phyloP scores from a whole-genome alignment of 2,888 invertebrate species.

The Pterostichus niger region DNA sequence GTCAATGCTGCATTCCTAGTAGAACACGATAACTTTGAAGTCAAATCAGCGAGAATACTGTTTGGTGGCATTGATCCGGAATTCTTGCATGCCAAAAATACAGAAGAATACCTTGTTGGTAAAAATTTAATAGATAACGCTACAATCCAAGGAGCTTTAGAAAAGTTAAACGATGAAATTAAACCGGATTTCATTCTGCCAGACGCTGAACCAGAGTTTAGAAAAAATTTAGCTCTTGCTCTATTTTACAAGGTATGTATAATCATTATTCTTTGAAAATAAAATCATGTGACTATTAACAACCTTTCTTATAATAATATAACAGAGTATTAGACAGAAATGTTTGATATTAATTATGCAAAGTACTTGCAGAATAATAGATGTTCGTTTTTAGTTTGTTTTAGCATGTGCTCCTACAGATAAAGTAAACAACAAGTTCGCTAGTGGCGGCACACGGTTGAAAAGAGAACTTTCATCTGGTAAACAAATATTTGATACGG shows the following conservation, averaged over 20 bases:
- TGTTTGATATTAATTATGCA: too few relatives aligned
- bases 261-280: too few relatives aligned
- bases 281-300: too few relatives aligned
- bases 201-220: constrained; percentile 84
- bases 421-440: constrained; percentile 73
- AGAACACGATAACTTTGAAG: constrained; percentile 78
- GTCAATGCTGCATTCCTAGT: constrained; percentile 87
- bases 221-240: constrained; percentile 84
- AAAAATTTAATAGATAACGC: constrained; percentile 75
- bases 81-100: constrained; percentile 78
- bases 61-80: constrained; percentile 82
- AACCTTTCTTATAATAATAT: too few relatives aligned
- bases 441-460: constrained; percentile 78
- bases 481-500: constrained; percentile 81
- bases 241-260: constrained; percentile 87
- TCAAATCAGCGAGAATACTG: constrained; percentile 80
- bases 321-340: too few relatives aligned
- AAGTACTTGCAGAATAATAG: background rate
- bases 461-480: constrained; percentile 80
- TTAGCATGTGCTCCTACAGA: constrained; percentile 76
- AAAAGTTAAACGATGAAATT: constrained; percentile 80
- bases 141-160: constrained; percentile 76
- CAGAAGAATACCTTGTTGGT: constrained; percentile 77
- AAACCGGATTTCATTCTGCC: constrained; percentile 81
- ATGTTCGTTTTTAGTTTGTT: constrained; percentile 73